phyloP scores from a whole-genome alignment of 1,140 invertebrate species.

The Drosophila truncata region DNA sequence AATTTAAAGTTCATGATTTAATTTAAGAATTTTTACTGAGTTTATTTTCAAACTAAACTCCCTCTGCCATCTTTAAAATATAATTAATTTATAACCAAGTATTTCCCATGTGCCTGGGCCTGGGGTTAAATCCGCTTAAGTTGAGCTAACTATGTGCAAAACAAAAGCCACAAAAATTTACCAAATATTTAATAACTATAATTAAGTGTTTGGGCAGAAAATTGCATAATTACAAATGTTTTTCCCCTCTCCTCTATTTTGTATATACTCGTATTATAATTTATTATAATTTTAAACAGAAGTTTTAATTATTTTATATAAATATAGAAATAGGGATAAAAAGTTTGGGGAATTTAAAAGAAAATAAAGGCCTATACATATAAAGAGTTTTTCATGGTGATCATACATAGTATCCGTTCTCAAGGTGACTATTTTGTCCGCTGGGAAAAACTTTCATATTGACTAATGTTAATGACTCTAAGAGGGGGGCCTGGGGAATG shows the following conservation, averaged over 20 bases:
- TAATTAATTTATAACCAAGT: conserved; percentile 11
- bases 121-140: conserved; percentile 12
- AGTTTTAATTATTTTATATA: not conserved
- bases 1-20: not conserved
- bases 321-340: not conserved
- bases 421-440: conserved; percentile 36
- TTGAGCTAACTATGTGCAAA: conserved; percentile 51
- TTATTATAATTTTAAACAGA: not conserved
- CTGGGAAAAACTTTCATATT: conserved; percentile 46
- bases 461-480: conserved; percentile 37
- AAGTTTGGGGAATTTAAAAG: not conserved
- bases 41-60: not conserved
- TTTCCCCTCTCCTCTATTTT: not conserved
- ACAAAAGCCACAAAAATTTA: conserved; percentile 40
- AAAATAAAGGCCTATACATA: not conserved
- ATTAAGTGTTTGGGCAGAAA: conserved; percentile 56
- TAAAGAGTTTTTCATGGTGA: not conserved
- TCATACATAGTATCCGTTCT: conserved; percentile 5
- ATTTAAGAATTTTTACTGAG: not conserved
- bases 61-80: not conserved
- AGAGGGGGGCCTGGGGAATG: conserved; percentile 25
- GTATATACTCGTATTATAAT: not conserved
- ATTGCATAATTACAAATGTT: conserved; percentile 43
- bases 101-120: conserved; percentile 7
- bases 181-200: conserved; percentile 70